phyloP scores from a whole-genome alignment of 2,113 vertebrate species.

The Monarcha castaneiventris region DNA sequence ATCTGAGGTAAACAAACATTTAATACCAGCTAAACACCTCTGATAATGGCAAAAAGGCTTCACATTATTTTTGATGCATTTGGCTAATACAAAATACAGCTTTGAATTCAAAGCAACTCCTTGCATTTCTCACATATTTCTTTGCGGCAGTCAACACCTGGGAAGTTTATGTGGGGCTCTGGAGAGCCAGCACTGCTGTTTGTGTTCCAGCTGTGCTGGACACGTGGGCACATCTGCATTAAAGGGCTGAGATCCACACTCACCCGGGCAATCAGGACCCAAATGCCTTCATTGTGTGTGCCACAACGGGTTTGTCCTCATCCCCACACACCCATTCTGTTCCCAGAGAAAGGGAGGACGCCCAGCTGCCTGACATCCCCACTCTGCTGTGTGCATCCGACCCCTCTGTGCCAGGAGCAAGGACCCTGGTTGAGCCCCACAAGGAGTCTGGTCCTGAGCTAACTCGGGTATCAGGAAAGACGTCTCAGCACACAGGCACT shows the following conservation, averaged over 20 bases:
- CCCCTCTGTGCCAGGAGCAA: neutral
- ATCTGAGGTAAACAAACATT: conserved; percentile 53
- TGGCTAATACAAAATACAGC: conserved; percentile 12
- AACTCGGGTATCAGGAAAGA: fast-evolving
- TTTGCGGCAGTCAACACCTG: neutral
- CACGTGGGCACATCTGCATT: neutral
- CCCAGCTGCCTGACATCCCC: neutral
- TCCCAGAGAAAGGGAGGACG: neutral
- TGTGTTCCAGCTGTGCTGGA: neutral
- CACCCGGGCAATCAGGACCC: neutral
- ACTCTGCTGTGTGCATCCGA: neutral
- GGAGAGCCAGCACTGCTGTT: neutral
- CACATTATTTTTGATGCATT: neutral
- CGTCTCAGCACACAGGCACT: neutral
- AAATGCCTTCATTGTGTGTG: neutral
- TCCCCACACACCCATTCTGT: neutral
- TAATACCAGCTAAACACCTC: conserved; percentile 57
- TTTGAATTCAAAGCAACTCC: conserved; percentile 3
- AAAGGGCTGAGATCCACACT: neutral
- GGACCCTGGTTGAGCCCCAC: fast-evolving
- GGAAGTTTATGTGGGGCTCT: neutral
- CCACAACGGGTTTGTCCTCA: neutral
- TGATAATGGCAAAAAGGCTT: conserved; percentile 30
- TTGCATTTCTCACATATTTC: neutral
- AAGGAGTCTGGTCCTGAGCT: fast-evolving